These are phyloP conservation scores for Rhincodon typus DNA, from an alignment of 2,797 vertebrate genomes.

Conservation along the genomic window DNA sequence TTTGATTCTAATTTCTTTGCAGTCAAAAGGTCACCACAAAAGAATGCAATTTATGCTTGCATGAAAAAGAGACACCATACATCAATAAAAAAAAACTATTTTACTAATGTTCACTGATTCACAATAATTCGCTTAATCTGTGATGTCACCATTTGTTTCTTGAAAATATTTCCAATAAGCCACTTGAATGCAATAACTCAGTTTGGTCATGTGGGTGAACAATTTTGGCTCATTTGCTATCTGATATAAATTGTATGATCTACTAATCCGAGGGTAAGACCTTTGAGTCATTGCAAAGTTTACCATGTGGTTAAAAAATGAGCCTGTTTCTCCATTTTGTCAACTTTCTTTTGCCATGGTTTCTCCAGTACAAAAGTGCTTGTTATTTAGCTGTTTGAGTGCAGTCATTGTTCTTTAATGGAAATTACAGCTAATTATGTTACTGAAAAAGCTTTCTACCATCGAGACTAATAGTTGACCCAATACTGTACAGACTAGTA, in stretches of 20 bases:
- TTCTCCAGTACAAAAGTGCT: neutral
- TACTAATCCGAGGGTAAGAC: neutral
- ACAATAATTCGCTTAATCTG: neutral
- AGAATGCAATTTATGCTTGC: constrained; percentile 6
- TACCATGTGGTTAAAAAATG: neutral
- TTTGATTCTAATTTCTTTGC: constrained; percentile 30
- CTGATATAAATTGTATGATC: neutral
- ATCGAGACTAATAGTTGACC: neutral
- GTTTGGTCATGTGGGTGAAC: neutral
- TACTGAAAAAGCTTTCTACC: neutral
- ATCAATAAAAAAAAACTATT: neutral
- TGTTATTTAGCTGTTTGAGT: neutral
- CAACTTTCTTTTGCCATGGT: neutral
- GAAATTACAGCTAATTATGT: constrained; percentile 20
- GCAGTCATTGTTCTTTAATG: constrained; percentile 6
- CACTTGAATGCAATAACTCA: neutral
- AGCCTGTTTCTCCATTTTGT: neutral
- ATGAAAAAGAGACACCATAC: neutral
- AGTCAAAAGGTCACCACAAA: constrained; percentile 29
- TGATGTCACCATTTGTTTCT: neutral
- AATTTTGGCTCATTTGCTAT: neutral
- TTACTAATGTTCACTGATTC: neutral
- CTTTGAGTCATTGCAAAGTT: neutral
- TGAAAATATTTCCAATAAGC: neutral
- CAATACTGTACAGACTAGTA: neutral